phyloP scores from a whole-genome alignment of 1,140 invertebrate species.

The Drosophila yakuba region DNA sequence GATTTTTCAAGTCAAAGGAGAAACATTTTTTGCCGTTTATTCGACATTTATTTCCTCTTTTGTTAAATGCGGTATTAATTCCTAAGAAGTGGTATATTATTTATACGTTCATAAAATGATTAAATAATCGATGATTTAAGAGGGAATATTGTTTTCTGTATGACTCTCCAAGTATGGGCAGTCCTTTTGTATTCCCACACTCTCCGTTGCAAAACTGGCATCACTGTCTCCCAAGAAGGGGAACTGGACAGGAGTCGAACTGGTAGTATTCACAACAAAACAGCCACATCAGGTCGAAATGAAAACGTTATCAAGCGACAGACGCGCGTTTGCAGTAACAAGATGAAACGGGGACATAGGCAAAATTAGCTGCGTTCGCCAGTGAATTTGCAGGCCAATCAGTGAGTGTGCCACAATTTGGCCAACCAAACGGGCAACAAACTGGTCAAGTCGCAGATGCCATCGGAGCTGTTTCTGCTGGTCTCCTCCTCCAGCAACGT shows the following conservation, averaged over 20 bases:
- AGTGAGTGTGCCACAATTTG: slow-evolving; percentile 64
- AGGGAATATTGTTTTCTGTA: not conserved
- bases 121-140: too few relatives aligned
- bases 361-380: slow-evolving; percentile 69
- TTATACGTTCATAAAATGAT: too few relatives aligned
- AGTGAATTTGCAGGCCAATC: slow-evolving; percentile 63
- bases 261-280: slow-evolving; percentile 10
- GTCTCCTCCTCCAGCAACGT: slow-evolving; percentile 16
- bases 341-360: slow-evolving; percentile 38
- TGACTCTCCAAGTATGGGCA: too few relatives aligned
- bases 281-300: slow-evolving; percentile 45
- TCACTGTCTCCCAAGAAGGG: slow-evolving; percentile 9
- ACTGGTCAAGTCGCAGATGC: slow-evolving; percentile 45
- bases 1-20: too few relatives aligned
- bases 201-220: not conserved
- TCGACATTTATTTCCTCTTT: too few relatives aligned
- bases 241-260: slow-evolving; percentile 3
- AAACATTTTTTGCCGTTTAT: too few relatives aligned
- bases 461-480: slow-evolving; percentile 35
- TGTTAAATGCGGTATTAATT: too few relatives aligned
- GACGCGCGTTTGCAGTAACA: slow-evolving; percentile 34
- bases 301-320: slow-evolving; percentile 74
- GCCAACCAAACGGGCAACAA: slow-evolving; percentile 44
- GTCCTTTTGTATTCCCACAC: not conserved
- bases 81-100: too few relatives aligned